Evolutionary conservation across 1,140 invertebrate genomes (phyloP), one percentile per base, ranked within the genome.

Genomic region (Pogonus chalceus): DNA sequence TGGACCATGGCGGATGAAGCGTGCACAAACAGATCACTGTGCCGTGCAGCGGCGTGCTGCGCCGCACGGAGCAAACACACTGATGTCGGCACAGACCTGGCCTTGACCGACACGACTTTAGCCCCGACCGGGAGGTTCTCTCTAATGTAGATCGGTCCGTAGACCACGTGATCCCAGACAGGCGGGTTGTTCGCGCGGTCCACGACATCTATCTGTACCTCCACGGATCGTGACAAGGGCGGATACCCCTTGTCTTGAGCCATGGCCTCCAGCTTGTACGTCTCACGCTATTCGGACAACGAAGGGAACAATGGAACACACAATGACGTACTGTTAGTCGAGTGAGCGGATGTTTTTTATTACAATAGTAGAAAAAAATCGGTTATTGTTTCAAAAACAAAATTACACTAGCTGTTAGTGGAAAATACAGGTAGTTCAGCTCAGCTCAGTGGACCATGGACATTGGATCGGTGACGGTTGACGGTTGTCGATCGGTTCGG

Each of bases 151-250:
- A 94, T 91, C 68, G 92, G 92, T 70, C 91, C 91, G 81, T 96
- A 96, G 72, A 90, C 84, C 69, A 84, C 83, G 79, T 93, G 87
- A 78, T 94, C 90, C 92, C 92, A 96, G 71, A 95, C 86, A 73
- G 92, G 92, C 72, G 92, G 91, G 81, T 95, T 95, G 84, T 94
- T 95, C 63, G 88, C 88, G 74, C 92, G 86, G 79, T 96, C 91
- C 79, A 95, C 92, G 77, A 95, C 91, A 80, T 95, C 92, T 79
- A 96, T 93, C 76, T 92, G 87, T 76, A 96, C 90, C 78, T 94
- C 92, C 76, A 96, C 92, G 71, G 89, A 89, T 78, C 91, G 81
- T 71, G 88, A 90, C 73, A 93, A 82, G 75, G 89, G 85, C 72
- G 90, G 89, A 75, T 85, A 90, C 71, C 92, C 92, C 82, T 92